Evolutionary conservation across 2,113 vertebrate genomes (phyloP).

Genomic region (Psephotus haematonotus): DNA sequence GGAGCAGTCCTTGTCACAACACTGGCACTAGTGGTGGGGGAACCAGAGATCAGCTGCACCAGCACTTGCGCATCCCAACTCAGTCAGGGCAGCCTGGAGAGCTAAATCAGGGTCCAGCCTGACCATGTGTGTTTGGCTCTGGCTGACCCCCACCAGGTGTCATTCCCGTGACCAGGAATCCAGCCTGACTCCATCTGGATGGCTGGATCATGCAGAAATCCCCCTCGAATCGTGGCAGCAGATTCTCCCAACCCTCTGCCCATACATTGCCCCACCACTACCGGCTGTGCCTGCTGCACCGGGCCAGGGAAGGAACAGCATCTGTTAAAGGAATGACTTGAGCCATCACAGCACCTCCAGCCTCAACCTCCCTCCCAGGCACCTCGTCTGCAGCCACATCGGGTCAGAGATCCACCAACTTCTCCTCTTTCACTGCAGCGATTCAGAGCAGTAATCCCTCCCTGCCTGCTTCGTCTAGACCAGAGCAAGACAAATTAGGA

Average conservation of each 20-base stretch:
- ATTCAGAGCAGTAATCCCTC: conserved; percentile 10
- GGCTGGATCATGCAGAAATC: neutral
- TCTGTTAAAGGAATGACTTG: neutral
- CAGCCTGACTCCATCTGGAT: neutral
- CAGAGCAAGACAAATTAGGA: neutral
- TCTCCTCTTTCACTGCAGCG: neutral
- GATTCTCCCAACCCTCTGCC: neutral
- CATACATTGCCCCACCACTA: neutral
- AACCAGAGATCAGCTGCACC: neutral
- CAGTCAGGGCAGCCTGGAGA: neutral
- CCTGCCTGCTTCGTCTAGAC: neutral
- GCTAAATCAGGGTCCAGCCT: neutral
- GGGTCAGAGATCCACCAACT: neutral
- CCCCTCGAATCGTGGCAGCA: fast-evolving
- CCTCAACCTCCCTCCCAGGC: neutral
- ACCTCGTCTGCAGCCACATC: fast-evolving
- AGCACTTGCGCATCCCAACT: neutral
- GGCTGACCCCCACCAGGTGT: neutral
- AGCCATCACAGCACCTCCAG: neutral
- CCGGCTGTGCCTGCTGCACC: fast-evolving
- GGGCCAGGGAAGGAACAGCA: neutral
- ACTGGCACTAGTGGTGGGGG: neutral
- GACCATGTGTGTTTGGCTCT: fast-evolving
- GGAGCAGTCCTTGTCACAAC: neutral
- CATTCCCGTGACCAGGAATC: neutral